Evolutionary conservation across 2,113 vertebrate species (phyloP).

Genomic region (Pardalotus punctatus): DNA sequence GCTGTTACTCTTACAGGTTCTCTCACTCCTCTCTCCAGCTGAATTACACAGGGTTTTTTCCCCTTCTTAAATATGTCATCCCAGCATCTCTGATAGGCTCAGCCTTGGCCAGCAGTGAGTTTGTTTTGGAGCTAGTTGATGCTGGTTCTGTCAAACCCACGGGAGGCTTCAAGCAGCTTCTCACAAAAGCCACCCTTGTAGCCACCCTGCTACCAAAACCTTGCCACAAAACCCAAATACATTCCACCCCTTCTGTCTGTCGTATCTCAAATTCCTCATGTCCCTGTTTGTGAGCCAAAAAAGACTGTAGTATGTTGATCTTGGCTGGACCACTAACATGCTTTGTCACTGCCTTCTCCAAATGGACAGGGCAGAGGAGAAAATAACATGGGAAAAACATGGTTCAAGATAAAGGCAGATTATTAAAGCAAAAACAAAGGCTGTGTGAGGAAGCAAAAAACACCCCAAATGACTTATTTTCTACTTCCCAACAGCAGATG

Average conservation of each 20-base stretch:
- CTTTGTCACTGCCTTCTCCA: not conserved
- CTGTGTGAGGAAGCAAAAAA: not conserved
- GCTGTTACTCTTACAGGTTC: not conserved
- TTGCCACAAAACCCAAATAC: not conserved
- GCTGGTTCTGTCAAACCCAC: fast-evolving
- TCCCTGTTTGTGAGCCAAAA: not conserved
- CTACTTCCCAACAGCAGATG: not conserved
- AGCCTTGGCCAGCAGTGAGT: fast-evolving
- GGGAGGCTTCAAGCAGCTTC: not conserved
- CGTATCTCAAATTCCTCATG: not conserved
- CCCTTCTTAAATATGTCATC: not conserved
- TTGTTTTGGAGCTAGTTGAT: not conserved
- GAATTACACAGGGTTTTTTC: not conserved
- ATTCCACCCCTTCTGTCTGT: not conserved
- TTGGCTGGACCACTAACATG: not conserved
- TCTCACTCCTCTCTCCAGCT: not conserved
- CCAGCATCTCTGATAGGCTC: fast-evolving
- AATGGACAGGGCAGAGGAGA: fast-evolving
- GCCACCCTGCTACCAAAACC: not conserved
- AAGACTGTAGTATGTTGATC: not conserved
- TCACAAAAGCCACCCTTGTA: not conserved
- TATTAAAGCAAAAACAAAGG: not conserved
- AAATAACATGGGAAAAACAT: not conserved
- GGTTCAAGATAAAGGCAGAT: not conserved
- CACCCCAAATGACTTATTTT: fast-evolving